phyloP scores from a whole-genome alignment of 2,888 invertebrate genomes.

The Noctua comes region DNA sequence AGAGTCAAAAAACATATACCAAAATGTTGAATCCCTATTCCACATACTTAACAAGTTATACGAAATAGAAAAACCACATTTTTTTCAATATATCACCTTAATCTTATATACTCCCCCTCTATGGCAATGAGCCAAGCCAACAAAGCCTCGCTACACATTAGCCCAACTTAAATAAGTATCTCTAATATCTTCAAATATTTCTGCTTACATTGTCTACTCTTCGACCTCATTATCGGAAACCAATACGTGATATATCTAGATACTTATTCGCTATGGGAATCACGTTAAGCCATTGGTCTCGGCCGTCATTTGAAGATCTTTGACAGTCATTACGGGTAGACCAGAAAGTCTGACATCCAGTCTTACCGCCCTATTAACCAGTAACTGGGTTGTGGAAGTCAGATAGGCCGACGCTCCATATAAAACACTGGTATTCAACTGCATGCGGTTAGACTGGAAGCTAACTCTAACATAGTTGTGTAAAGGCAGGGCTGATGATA shows the following conservation, averaged over 20 bases:
- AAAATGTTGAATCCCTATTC: no score
- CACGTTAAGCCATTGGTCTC: neutral
- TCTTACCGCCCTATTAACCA: neutral
- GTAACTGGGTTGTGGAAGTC: neutral
- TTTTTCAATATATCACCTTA: no score
- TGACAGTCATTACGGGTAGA: neutral
- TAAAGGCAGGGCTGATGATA: neutral
- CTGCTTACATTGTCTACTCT: neutral
- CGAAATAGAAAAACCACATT: no score
- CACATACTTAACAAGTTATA: no score
- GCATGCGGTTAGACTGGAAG: neutral
- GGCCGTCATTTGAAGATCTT: neutral
- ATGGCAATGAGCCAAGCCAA: constrained; percentile 41
- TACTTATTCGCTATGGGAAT: neutral
- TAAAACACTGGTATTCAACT: neutral
- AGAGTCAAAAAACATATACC: no score
- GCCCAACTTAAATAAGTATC: constrained; percentile 20
- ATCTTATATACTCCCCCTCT: constrained; percentile 20
- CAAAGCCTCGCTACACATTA: constrained; percentile 25
- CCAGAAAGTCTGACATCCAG: neutral
- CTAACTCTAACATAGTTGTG: neutral
- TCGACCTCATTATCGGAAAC: constrained; percentile 32
- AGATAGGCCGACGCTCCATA: neutral
- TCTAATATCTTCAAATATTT: constrained; percentile 36
- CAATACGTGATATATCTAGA: constrained; percentile 12